Evolutionary conservation across 2,113 vertebrate genomes (phyloP).

Genomic region (Fregata magnificens): DNA sequence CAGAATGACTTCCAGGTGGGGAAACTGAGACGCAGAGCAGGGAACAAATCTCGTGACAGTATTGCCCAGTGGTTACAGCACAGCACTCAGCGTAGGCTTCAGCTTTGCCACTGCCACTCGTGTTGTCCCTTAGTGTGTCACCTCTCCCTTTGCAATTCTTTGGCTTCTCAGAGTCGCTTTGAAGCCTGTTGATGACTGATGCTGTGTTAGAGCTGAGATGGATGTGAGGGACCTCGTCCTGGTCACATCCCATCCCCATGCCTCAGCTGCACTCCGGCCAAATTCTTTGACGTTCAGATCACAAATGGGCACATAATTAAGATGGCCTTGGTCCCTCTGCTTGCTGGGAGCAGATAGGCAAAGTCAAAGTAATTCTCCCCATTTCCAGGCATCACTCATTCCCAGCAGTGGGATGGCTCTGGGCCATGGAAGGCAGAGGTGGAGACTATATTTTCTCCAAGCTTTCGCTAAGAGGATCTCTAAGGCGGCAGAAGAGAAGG

Average conservation of each 20-base stretch:
- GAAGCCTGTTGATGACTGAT: neutral
- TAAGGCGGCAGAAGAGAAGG: neutral
- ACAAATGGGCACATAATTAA: neutral
- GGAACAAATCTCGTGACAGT: neutral
- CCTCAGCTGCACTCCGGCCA: neutral
- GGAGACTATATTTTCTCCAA: neutral
- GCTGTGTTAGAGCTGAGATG: neutral
- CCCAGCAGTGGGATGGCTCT: neutral
- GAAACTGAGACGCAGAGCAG: neutral
- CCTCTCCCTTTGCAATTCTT: neutral
- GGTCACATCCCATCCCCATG: neutral
- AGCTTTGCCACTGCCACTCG: neutral
- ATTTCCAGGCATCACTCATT: neutral
- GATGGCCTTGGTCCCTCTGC: neutral
- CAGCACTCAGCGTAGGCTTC: neutral
- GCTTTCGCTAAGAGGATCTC: neutral
- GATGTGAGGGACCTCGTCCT: neutral
- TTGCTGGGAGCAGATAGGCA: neutral
- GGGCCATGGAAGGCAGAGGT: neutral
- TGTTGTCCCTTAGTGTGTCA: neutral
- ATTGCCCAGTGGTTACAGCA: neutral
- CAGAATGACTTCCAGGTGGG: neutral
- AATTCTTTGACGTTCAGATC: neutral
- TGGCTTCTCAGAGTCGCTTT: neutral
- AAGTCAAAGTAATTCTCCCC: neutral